Evolutionary conservation across 2,113 vertebrate species (phyloP), one percentile per base, ranked within the genome.

Genomic region (Syngnathus floridae): DNA sequence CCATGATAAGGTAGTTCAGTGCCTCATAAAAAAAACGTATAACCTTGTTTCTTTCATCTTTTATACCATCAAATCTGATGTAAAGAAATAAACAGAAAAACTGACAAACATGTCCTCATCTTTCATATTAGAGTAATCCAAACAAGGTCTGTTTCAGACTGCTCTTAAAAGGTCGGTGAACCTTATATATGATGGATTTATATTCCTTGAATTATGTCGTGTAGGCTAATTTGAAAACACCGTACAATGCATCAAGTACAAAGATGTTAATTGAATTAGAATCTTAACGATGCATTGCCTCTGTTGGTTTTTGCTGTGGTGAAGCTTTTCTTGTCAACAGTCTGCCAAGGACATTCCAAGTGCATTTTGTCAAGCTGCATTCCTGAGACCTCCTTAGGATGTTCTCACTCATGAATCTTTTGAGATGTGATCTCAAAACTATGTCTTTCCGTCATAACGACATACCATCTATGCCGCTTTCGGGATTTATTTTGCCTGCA

Each of bases 261-360:
- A 54, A 26, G 12, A 14, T 4, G 40, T 2, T 26, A n/a, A 59
- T 19, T 3, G n/a, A 59, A 40, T n/a, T 4, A 9, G 9, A 38
- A 11, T 59, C 22, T 10, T 54, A 11, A 22, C 11, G 36, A 36
- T 7, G 17, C 56, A 37, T 31, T 4, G 26, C 13, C 2, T 62
- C 14, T 26, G 22, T 46, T 60, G 3, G 3, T 21, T 12, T 45
- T 43, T 45, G 40, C 40, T 26, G n/a, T 35, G 58, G 38, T 43
- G 49, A 52, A 61, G 57, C 16, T 19, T 77, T 69, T 77, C 69
- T 79, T 72, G 72, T 81, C 74, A 68, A 21, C 13, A 9, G 38
- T 71, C 76, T 71, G 64, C 76, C 68, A 80, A 71, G 74, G 67
- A 56, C 49, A 61, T 76, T 74, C 60, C 59, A 67, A 54, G 3